A percentile compares a stretch with the other conserved stretches of the same genome.
These are phyloP conservation scores for Petrocephalus zakoni DNA, from an alignment of 2,113 vertebrate genomes.

Conservation along the genomic window DNA sequence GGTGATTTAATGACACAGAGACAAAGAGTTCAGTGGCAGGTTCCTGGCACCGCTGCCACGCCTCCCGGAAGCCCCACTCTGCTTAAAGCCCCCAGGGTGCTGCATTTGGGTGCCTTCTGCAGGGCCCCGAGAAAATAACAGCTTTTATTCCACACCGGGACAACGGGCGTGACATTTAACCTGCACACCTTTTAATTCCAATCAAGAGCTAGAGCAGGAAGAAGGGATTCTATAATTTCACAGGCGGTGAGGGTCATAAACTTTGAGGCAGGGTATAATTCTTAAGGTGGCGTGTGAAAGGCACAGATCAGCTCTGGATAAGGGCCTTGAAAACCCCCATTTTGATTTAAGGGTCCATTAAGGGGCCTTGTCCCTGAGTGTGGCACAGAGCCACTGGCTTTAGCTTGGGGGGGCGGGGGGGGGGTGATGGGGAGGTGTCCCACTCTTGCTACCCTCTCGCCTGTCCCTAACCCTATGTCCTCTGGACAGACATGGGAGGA, in stretches of 20 bases:
- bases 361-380: conserved; percentile 41
- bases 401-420: background rate
- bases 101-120: conserved; percentile 49
- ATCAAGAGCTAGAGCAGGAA: conserved; percentile 38
- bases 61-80: conserved; percentile 37
- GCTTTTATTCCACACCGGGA: conserved; percentile 33
- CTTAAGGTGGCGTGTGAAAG: conserved; percentile 41
- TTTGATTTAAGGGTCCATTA: conserved; percentile 57
- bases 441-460: conserved; percentile 26
- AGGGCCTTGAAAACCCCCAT: conserved; percentile 34
- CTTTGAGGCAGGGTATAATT: conserved; percentile 41
- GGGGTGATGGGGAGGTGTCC: conserved; percentile 29
- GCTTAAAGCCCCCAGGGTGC: conserved; percentile 44
- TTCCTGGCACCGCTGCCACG: conserved; percentile 15
- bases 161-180: conserved; percentile 48
- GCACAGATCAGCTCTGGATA: conserved; percentile 37
- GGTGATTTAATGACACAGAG: conserved; percentile 12
- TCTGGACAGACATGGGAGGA: background rate
- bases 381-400: conserved; percentile 21
- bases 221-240: conserved; percentile 52
- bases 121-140: conserved; percentile 17
- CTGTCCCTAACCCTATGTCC: background rate
- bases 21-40: conserved; percentile 20
- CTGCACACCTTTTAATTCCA: conserved; percentile 35
- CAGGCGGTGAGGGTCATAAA: conserved; percentile 53